phyloP scores from a whole-genome alignment of 2,797 vertebrate genomes.

The Furcifer pardalis region DNA sequence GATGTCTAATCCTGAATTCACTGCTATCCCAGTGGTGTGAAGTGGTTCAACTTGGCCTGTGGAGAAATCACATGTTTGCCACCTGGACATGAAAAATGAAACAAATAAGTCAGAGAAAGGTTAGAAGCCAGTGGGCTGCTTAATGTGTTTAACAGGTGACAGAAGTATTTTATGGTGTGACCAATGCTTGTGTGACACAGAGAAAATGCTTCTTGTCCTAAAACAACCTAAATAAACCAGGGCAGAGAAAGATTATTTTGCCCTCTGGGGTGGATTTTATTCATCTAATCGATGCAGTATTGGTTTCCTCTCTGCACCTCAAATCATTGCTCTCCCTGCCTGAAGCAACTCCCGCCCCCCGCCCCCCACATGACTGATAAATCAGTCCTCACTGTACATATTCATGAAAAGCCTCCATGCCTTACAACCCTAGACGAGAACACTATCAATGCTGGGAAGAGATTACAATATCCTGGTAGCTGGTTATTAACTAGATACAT shows the following conservation, averaged over 20 bases:
- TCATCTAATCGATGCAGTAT: slow-evolving; percentile 38
- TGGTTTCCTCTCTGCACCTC: slow-evolving; percentile 27
- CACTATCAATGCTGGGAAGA: slow-evolving; percentile 57
- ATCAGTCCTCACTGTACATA: slow-evolving; percentile 18
- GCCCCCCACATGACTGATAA: slow-evolving; percentile 40
- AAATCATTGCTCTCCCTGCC: slow-evolving; percentile 50
- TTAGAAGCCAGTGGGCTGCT: not conserved
- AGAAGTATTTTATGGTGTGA: not conserved
- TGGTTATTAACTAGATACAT: slow-evolving; percentile 55
- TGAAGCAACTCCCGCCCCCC: no score
- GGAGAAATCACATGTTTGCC: no score
- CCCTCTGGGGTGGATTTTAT: slow-evolving; percentile 53
- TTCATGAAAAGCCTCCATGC: not conserved
- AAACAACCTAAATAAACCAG: slow-evolving; percentile 7
- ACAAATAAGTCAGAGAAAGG: no score
- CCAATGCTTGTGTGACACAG: not conserved
- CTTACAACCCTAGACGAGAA: slow-evolving; percentile 23
- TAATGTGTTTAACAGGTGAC: not conserved
- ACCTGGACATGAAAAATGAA: no score
- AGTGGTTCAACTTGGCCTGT: no score
- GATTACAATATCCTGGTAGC: slow-evolving; percentile 38
- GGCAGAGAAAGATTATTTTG: slow-evolving; percentile 42
- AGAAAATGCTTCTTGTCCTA: slow-evolving; percentile 1
- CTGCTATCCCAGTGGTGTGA: not conserved
- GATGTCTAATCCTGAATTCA: not conserved